These are phyloP conservation scores for Microplitis deprimator DNA, from an alignment of 2,888 invertebrate genomes.

Conservation along the genomic window DNA sequence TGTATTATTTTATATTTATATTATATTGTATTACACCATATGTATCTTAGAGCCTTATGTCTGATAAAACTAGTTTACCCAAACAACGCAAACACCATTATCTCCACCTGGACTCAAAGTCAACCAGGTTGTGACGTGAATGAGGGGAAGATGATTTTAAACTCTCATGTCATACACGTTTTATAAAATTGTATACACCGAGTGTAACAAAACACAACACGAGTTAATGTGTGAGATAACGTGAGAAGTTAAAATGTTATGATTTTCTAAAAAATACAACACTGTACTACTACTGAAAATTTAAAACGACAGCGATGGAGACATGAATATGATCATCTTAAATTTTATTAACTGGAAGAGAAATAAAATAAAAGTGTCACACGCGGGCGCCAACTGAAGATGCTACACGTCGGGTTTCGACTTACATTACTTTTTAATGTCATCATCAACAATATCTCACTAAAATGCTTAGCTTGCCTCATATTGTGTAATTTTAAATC, in stretches of 20 bases:
- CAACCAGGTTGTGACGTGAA: conserved; percentile 18
- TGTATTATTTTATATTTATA: conserved; percentile 16
- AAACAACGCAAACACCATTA: conserved; percentile 59
- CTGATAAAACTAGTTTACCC: conserved; percentile 56
- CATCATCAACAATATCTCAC: conserved; percentile 16
- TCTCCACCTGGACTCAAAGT: conserved; percentile 45
- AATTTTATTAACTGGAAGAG: conserved; percentile 5
- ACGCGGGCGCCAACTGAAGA: not conserved
- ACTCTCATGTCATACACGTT: not conserved
- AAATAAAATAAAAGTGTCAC: not conserved
- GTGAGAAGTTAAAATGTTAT: conserved; percentile 4
- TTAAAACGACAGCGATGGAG: not conserved
- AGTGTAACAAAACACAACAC: not conserved
- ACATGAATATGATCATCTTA: conserved; percentile 7
- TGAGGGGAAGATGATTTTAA: conserved; percentile 28
- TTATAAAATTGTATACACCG: conserved; percentile 3
- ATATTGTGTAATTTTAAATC: conserved; percentile 17
- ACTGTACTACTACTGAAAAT: not conserved
- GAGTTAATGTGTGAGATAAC: not conserved
- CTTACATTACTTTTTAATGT: conserved; percentile 13
- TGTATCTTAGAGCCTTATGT: conserved; percentile 23
- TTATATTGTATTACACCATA: conserved; percentile 30
- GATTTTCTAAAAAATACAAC: not conserved
- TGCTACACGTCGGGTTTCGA: conserved; percentile 2
- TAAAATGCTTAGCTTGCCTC: conserved; percentile 13